Conservation (phyloP, 2,113 vertebrate species). For the Leptosomus discolor region DNA sequence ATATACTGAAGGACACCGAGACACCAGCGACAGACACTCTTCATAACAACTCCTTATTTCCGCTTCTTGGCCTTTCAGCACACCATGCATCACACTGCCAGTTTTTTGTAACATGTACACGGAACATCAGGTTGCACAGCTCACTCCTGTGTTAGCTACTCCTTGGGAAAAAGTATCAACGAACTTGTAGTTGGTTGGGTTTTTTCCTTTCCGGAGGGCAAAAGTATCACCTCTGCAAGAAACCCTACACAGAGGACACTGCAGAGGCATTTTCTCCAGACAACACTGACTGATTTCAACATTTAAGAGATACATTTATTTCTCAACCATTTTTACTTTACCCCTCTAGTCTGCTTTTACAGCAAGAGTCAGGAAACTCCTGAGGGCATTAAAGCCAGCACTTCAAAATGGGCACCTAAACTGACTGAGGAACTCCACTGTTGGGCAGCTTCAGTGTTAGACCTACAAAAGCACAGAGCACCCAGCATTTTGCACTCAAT, state of each 20-base stretch:
- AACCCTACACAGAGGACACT: not conserved
- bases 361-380: not conserved
- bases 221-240: not conserved
- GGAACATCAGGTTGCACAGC: not conserved
- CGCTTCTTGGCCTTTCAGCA: not conserved
- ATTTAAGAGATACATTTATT: not conserved
- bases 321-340: not conserved
- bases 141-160: not conserved
- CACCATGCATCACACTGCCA: not conserved
- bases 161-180: not conserved
- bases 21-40: not conserved
- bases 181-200: not conserved
- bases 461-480: not conserved
- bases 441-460: not conserved
- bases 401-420: not conserved
- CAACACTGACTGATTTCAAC: rapidly evolving
- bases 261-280: not conserved
- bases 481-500: not conserved
- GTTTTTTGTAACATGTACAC: not conserved
- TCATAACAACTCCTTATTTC: not conserved
- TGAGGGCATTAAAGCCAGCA: not conserved
- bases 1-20: not conserved
- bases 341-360: not conserved
- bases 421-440: not conserved
- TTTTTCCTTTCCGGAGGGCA: not conserved